Evolutionary conservation across 2,113 vertebrate genomes (phyloP), one percentile per base, ranked within the genome.

Genomic region (Oreochromis aureus): DNA sequence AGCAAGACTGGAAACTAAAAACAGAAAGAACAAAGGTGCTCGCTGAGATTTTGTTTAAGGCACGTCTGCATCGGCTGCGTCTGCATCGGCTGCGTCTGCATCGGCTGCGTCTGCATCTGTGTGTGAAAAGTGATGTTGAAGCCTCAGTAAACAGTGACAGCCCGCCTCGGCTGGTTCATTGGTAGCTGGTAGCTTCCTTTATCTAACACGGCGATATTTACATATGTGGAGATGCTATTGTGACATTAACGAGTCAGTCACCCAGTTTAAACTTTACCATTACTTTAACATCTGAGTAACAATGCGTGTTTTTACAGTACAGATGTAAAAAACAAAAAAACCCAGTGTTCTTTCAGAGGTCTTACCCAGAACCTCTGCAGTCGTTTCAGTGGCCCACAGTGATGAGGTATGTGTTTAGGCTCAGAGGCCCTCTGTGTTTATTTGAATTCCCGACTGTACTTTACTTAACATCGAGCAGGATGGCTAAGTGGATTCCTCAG

Each of bases 1-100:
- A 71, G 39, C 39, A 44, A 71, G n/a, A 44, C 13, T 1, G 44
- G 39, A 66, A 66, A 66, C 19, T 39, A 39, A 66, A 66, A 34
- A 22, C n/a, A 44, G 34, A 39, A 41, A 5, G 36, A 30, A 30
- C 24, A 7, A 30, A 30, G 24, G 3, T 16, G 1, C 24, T 59
- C 16, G 27, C 56, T 58, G 55, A 56, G n/a, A 56, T 24, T 24
- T 24, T 24, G 55, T 22, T 54, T 22, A 55, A 10, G 53, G 10
- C 53, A n/a, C 2, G 2, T 0, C 55, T 58, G 12, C 55, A 13
- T 56, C 9, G n/a, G 19, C 5, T 19, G 7, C 0, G 2, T 2
- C 18, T 53, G 51, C 18, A 5, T 44, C 41, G 13, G 44, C 41
- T 44, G 13, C 6, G 0, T 9, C 41, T 44, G 44, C 13, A 4